Evolutionary conservation across 2,113 vertebrate genomes (phyloP), one percentile per base, ranked within the genome.

Genomic region (Condylura cristata): DNA sequence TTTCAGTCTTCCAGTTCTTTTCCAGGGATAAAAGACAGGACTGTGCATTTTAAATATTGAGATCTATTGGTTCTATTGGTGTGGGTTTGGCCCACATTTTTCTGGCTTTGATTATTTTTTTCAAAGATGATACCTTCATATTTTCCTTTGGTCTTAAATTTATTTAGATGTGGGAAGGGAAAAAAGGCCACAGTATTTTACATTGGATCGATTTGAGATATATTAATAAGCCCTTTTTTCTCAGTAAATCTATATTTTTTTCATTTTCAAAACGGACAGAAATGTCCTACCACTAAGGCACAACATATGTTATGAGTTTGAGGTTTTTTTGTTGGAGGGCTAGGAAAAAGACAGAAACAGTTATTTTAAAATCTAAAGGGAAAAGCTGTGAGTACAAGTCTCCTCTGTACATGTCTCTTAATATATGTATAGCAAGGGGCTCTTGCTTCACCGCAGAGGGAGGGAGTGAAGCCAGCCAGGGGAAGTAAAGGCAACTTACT

Each of bases 341-440:
- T 68, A 76, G 24, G 78, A 93, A 39, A 53, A 32, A 94, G 20
- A 48, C 8, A 86, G 66, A 88, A 86, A n/a, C 2, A 48, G 18
- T 65, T 90, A 81, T 89, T 93, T 93, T 66, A 80, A 94, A 94
- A 76, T 93, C 66, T 51, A 51, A 72, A 84, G 20, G 66, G 56
- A 74, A 74, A 90, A 58, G 61, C 48, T 63, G 34, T 11, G 37
- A 76, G 63, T 28, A 13, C 46, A n/a, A 32, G 68, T 89, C 41
- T 70, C 65, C 39, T 89, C 72, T 53, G 37, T 48, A 44, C 37
- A 79, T 44, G 6, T 82, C 91, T 76, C 66, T 92, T 71, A 30
- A 34, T 24, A 37, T 72, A 39, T 86, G 86, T 92, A 41, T 46
- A 30, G 80, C 78, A 88, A 65, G 58, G 22, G 82, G 5, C 60